Conservation (phyloP, 2,113 vertebrate species). For the Crypturellus undulatus region DNA sequence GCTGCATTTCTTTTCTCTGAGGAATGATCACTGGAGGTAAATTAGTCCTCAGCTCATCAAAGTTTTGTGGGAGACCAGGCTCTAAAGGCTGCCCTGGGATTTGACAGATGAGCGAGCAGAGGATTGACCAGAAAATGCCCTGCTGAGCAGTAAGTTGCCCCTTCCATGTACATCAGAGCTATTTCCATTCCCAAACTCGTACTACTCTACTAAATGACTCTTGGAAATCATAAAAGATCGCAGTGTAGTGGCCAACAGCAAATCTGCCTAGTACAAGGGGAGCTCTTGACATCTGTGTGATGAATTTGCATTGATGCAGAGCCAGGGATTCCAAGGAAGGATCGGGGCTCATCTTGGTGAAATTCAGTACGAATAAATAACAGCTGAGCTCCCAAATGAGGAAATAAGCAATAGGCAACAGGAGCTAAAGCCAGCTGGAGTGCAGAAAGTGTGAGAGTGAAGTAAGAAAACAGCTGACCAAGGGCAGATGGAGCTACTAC, state of each 20-base stretch:
- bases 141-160: neutral
- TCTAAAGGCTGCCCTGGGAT: neutral
- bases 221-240: neutral
- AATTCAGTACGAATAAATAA: neutral
- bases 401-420: neutral
- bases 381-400: neutral
- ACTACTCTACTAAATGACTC: neutral
- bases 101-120: neutral
- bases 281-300: rapidly evolving
- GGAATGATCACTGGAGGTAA: neutral
- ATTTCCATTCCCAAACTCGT: neutral
- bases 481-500: neutral
- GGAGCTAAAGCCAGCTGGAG: neutral
- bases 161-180: neutral
- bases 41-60: neutral
- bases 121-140: neutral
- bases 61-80: neutral
- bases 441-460: neutral
- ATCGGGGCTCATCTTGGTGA: neutral
- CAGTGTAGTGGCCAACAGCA: neutral
- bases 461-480: neutral
- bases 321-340: neutral
- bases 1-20: neutral
- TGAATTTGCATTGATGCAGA: neutral
- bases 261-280: neutral